phyloP scores from a whole-genome alignment of 1,140 invertebrate species.

The Piezodorus guildinii region DNA sequence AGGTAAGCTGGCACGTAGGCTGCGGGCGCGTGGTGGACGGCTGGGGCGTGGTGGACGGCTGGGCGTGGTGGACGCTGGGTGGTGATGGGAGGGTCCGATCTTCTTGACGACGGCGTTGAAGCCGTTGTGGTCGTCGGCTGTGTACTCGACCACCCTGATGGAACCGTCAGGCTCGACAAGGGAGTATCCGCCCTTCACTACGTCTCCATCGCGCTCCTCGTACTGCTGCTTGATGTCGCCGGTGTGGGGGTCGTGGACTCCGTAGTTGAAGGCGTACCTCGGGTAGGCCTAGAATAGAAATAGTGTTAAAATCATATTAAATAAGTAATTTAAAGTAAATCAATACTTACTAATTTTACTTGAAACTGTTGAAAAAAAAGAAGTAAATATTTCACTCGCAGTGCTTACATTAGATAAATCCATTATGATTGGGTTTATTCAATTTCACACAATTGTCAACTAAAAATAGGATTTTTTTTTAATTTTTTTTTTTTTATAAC shows the following conservation, averaged over 20 bases:
- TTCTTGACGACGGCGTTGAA: slow-evolving; percentile 32
- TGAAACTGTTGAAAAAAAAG: background rate
- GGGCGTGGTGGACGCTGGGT: background rate
- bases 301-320: background rate
- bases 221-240: slow-evolving; percentile 29
- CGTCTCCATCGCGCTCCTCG: slow-evolving; percentile 24
- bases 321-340: slow-evolving; percentile 29
- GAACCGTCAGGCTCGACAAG: slow-evolving; percentile 30
- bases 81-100: slow-evolving; percentile 8
- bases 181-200: slow-evolving; percentile 26
- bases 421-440: too few relatives aligned
- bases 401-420: too few relatives aligned
- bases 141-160: slow-evolving; percentile 30
- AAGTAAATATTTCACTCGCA: background rate
- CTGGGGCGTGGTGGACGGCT: slow-evolving; percentile 25
- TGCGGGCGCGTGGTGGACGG: slow-evolving; percentile 26
- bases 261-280: slow-evolving; percentile 32
- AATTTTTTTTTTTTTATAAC: too few relatives aligned
- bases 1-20: background rate
- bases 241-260: slow-evolving; percentile 31
- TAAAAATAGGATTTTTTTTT: too few relatives aligned
- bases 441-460: too few relatives aligned
- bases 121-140: slow-evolving; percentile 30
- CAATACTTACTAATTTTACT: background rate
- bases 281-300: slow-evolving; percentile 18